phyloP scores from a whole-genome alignment of 1,140 invertebrate species.

The Cephus cinctus region DNA sequence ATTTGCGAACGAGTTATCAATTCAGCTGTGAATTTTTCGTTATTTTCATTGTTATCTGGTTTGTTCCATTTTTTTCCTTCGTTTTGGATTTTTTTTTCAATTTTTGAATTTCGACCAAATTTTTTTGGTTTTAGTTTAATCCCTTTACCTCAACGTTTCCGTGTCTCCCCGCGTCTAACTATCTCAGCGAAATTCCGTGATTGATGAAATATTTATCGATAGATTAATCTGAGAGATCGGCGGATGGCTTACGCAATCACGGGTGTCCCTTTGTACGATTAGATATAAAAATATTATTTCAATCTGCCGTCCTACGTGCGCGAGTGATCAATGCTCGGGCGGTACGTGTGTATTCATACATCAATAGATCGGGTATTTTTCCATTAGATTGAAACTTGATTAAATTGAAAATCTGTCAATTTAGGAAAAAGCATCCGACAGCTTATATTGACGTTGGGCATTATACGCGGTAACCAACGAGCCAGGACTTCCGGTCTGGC shows the following conservation, averaged over 20 bases:
- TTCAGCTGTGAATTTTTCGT: too few relatives aligned
- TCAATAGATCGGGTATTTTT: conserved; percentile 53
- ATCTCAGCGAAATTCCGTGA: too few relatives aligned
- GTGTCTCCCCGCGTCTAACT: too few relatives aligned
- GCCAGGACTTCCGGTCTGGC: conserved; percentile 41
- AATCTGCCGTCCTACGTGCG: conserved; percentile 28
- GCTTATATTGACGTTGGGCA: conserved; percentile 52
- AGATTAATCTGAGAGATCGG: conserved; percentile 43
- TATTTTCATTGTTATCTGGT: too few relatives aligned
- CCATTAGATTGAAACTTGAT: conserved; percentile 56
- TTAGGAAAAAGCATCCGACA: conserved; percentile 54
- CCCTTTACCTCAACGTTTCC: too few relatives aligned
- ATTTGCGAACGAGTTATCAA: too few relatives aligned
- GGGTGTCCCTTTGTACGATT: conserved; percentile 34
- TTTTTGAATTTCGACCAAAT: too few relatives aligned
- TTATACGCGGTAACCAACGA: conserved; percentile 42
- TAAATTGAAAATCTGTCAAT: conserved; percentile 59
- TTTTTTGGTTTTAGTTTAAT: too few relatives aligned
- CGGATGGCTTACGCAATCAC: conserved; percentile 32
- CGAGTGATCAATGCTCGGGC: conserved; percentile 1
- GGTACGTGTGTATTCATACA: conserved; percentile 29
- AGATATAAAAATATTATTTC: conserved; percentile 46
- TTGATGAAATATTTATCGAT: conserved; percentile 45
- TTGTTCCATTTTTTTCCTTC: too few relatives aligned
- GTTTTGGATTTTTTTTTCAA: too few relatives aligned